phyloP scores from a whole-genome alignment of 2,113 vertebrate genomes.

The Lasiurus cinereus region DNA sequence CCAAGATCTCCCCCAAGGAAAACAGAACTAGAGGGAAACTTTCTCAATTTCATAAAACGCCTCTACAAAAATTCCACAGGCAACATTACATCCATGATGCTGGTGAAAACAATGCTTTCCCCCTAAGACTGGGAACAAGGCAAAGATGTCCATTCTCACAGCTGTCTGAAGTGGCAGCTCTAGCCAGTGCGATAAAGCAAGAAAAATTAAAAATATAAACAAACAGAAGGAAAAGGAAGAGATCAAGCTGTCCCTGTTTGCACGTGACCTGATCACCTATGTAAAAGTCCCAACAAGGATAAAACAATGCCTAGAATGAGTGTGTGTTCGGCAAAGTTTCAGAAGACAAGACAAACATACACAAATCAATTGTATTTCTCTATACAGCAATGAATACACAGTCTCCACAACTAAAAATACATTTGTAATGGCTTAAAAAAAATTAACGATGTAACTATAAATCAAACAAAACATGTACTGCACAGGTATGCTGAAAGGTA shows the following conservation, averaged over 20 bases:
- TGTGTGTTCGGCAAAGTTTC: background rate
- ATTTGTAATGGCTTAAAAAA: background rate
- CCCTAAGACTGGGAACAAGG: rapidly evolving
- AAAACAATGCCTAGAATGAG: background rate
- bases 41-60: background rate
- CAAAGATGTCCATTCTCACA: rapidly evolving
- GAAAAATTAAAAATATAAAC: background rate
- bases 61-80: background rate
- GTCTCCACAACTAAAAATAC: background rate
- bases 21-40: background rate
- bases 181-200: no score
- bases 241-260: background rate
- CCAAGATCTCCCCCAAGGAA: background rate
- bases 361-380: background rate
- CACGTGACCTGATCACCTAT: rapidly evolving
- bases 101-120: no score
- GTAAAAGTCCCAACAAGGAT: background rate
- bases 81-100: rapidly evolving
- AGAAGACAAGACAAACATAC: background rate
- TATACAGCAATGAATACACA: rapidly evolving
- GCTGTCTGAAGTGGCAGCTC: rapidly evolving
- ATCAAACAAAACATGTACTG: no score
- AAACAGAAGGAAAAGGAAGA: background rate
- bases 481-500: background rate
- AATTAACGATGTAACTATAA: rapidly evolving